These are phyloP conservation scores for Nebria brevicollis DNA, from an alignment of 2,888 invertebrate species.

Conservation along the genomic window DNA sequence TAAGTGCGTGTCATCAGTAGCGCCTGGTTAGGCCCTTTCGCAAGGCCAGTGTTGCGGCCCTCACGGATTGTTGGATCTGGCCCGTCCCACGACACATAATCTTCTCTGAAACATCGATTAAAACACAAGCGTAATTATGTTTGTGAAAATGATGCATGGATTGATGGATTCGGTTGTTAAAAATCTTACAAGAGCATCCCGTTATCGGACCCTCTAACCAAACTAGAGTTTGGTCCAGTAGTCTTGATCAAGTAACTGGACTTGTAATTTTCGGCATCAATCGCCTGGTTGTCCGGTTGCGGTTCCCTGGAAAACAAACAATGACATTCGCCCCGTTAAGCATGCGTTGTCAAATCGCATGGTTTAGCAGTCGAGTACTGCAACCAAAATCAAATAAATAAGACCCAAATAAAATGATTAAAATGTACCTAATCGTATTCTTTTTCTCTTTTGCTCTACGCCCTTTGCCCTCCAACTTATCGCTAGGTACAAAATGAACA, in stretches of 20 bases:
- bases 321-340: background rate
- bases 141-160: slow-evolving; percentile 5
- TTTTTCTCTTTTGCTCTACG: slow-evolving; percentile 62
- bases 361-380: background rate
- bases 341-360: background rate
- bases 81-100: slow-evolving; percentile 87
- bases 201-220: slow-evolving; percentile 84
- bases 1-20: slow-evolving; percentile 59
- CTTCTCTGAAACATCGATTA: slow-evolving; percentile 68
- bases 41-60: slow-evolving; percentile 63
- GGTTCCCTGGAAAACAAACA: slow-evolving; percentile 27
- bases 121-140: slow-evolving; percentile 10
- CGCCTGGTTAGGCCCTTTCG: slow-evolving; percentile 69
- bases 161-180: slow-evolving; percentile 8
- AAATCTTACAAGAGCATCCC: slow-evolving; percentile 76
- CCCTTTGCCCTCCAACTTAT: slow-evolving; percentile 57
- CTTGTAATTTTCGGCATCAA: slow-evolving; percentile 64
- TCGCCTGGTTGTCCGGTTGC: slow-evolving; percentile 25
- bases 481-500: slow-evolving; percentile 36
- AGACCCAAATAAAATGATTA: slow-evolving; percentile 17
- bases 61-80: slow-evolving; percentile 73
- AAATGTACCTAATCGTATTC: slow-evolving; percentile 61
- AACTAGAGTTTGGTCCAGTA: slow-evolving; percentile 75
- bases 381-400: slow-evolving; percentile 27
- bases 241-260: slow-evolving; percentile 69